A percentile compares a stretch with the other conserved stretches of the same genome.
Conservation (phyloP, 2,113 vertebrate species). For the Andinoacara biseriatus region DNA sequence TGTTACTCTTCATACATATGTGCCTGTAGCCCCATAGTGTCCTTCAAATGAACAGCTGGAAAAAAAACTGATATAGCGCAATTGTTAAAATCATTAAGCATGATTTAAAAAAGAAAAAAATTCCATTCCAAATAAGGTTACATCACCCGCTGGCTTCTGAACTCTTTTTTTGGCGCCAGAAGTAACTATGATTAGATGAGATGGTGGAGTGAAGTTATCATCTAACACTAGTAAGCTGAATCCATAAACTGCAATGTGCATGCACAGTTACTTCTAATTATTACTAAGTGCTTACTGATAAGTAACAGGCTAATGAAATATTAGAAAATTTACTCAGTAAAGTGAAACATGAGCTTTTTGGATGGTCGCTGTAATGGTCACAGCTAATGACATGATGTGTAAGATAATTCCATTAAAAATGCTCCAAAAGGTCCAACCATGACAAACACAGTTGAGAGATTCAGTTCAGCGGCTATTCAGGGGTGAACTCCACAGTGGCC, state of each 20-base stretch:
- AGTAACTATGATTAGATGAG: not conserved
- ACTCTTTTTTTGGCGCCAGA: not conserved
- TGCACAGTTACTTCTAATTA: not conserved
- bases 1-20: slow-evolving; percentile 15
- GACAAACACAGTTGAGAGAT: not conserved
- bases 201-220: not conserved
- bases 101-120: slow-evolving; percentile 27
- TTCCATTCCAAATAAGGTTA: slow-evolving; percentile 68
- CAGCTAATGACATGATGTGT: not conserved
- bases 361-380: not conserved
- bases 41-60: slow-evolving; percentile 48
- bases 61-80: slow-evolving; percentile 42
- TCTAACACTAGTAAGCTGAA: not conserved
- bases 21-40: slow-evolving; percentile 22
- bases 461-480: not conserved
- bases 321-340: not conserved
- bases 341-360: not conserved
- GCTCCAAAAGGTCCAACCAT: not conserved
- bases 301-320: slow-evolving; percentile 6
- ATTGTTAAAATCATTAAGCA: slow-evolving; percentile 44
- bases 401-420: not conserved
- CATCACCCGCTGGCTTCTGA: not conserved
- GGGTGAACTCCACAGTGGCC: not conserved
- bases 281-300: not conserved
- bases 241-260: not conserved